A percentile compares a stretch with the other conserved stretches of the same genome.
Evolutionary conservation across 1,140 invertebrate species (phyloP).

Genomic region (Pseudomyrmex flavicornis): DNA sequence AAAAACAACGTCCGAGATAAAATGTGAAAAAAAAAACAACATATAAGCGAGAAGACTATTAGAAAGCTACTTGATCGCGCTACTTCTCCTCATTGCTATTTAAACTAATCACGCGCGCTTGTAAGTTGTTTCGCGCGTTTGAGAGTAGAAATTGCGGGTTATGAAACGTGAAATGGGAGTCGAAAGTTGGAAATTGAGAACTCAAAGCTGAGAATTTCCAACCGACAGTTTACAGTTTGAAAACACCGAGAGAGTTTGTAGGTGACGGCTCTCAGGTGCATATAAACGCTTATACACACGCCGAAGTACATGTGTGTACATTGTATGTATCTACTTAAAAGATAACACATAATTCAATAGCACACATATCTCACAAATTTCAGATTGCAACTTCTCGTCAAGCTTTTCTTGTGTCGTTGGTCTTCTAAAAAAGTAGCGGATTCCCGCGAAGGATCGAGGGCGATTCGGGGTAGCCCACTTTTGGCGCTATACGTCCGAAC

Average conservation of each 20-base stretch:
- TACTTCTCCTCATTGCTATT: slow-evolving; percentile 10
- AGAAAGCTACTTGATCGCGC: too few relatives aligned
- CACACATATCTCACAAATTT: too few relatives aligned
- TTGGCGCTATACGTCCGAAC: slow-evolving; percentile 37
- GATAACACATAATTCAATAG: neutral
- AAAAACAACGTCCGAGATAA: neutral
- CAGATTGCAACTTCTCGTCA: neutral
- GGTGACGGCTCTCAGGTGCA: neutral
- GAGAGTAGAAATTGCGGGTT: slow-evolving; percentile 34
- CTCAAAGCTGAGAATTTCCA: slow-evolving; percentile 33
- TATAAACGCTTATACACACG: neutral
- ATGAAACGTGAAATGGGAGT: slow-evolving; percentile 27
- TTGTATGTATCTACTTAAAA: too few relatives aligned
- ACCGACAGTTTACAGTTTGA: slow-evolving; percentile 32
- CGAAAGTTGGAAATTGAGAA: slow-evolving; percentile 43
- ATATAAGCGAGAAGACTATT: too few relatives aligned
- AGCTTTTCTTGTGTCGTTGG: slow-evolving; percentile 4
- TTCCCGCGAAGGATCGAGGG: slow-evolving; percentile 18
- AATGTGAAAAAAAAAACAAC: neutral
- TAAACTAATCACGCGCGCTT: slow-evolving; percentile 32
- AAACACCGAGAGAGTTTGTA: slow-evolving; percentile 30
- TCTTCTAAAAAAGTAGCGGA: neutral
- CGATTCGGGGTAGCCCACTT: slow-evolving; percentile 47
- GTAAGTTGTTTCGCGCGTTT: slow-evolving; percentile 8
- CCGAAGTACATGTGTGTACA: neutral